These are phyloP conservation scores for Xenopus laevis DNA, from an alignment of 2,113 vertebrate genomes.

Conservation along the genomic window DNA sequence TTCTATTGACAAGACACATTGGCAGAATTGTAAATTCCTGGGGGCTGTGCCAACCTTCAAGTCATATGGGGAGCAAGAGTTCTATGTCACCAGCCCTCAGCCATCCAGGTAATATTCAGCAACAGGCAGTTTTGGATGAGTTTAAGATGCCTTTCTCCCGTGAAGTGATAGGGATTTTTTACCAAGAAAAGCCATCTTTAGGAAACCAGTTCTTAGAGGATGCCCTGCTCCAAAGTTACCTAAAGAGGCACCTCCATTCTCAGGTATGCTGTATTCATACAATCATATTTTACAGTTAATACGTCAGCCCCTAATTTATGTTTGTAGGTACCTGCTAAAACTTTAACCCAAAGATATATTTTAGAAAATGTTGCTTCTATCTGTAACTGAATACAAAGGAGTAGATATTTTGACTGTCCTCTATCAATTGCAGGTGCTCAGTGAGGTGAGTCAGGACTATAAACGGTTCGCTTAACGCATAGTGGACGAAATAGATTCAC, in stretches of 20 bases:
- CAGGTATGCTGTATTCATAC: constrained; percentile 53
- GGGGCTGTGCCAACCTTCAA: not conserved
- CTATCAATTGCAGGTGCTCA: constrained; percentile 50
- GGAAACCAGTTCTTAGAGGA: constrained; percentile 71
- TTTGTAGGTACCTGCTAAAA: no score
- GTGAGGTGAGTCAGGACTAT: constrained; percentile 57
- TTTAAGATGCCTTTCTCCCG: constrained; percentile 42
- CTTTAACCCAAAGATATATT: not conserved
- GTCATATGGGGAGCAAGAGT: not conserved
- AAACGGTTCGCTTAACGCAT: constrained; percentile 67
- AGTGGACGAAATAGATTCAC: constrained; percentile 55
- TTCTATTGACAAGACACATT: not conserved
- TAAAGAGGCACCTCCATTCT: constrained; percentile 62
- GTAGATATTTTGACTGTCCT: no score
- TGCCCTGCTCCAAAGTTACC: constrained; percentile 65
- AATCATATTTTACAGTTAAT: no score
- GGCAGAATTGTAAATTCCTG: not conserved
- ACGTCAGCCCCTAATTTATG: no score
- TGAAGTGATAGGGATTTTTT: constrained; percentile 57
- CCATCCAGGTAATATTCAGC: fast-evolving
- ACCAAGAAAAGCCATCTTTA: constrained; percentile 60
- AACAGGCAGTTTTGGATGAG: not conserved
- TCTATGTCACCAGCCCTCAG: fast-evolving
- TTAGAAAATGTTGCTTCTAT: no score
- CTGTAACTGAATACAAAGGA: no score